These are phyloP conservation scores for Cacoxenus indagator DNA, from an alignment of 2,888 invertebrate species.

Conservation along the genomic window DNA sequence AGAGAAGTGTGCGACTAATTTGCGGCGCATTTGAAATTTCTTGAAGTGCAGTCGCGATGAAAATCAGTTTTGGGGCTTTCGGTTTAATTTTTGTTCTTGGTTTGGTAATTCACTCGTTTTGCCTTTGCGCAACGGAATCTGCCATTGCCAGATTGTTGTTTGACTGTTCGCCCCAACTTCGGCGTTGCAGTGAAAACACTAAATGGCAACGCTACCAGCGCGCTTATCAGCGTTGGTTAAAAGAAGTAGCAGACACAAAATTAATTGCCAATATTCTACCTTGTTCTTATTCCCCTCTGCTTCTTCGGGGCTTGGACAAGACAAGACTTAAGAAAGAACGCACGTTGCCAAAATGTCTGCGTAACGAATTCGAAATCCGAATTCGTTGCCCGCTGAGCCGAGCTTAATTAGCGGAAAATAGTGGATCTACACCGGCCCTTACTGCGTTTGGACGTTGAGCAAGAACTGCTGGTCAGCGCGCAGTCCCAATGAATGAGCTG, in stretches of 20 bases:
- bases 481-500: no score
- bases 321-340: conserved; percentile 8
- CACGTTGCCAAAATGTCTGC: conserved; percentile 20
- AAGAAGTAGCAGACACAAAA: conserved; percentile 41
- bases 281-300: conserved; percentile 25
- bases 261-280: conserved; percentile 58
- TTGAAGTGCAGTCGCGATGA: no score
- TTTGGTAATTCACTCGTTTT: no score
- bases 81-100: no score
- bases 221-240: conserved; percentile 53
- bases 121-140: no score
- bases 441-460: no score
- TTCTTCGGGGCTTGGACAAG: conserved; percentile 12
- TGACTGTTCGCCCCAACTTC: not conserved
- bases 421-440: no score
- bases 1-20: no score
- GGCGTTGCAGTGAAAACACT: not conserved
- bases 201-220: conserved; percentile 1
- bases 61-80: no score
- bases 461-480: no score
- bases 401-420: conserved; percentile 67
- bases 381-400: conserved; percentile 31
- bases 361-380: conserved; percentile 10
- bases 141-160: not conserved
- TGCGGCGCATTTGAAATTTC: no score